Base-by-base conservation (phyloP, 2,888 invertebrate species). In the Eristalis intricaria region DNA sequence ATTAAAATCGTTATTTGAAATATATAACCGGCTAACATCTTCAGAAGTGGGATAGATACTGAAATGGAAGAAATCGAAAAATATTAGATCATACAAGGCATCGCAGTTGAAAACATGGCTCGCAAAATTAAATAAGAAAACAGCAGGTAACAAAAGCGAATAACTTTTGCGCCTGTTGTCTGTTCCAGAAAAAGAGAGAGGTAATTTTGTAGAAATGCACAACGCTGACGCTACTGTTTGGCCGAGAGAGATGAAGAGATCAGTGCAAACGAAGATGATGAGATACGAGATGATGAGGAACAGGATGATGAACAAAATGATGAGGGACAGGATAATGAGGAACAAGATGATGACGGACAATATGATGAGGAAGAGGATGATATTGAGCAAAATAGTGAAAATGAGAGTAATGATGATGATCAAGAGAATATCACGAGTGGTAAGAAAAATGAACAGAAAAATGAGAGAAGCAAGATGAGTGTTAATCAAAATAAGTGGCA, bases 121-220 rank as follows among this genome's bases (percentile, higher is more conserved):
- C 15, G 22, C 15, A 22, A 58, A 70, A 29, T 15, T 58, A 5
- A 19, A 35, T 5, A 70, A 60, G 32, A 70, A 70, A 60, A 70
- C 70, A 8, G 60, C 70, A 15, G 70, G 70, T 11, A 70, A 35
- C 38, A 70, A 58, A 60, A 70, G 58, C 32, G 70, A 70, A 19
- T 60, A 60, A 22, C 22, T 70, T 22, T 22, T 60, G 23, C 58
- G 70, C 38, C 38, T 77, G 7, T 22, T 63, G 7, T 63, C 69
- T 10, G 64, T 77, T 13, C 69, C 69, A 7, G 79, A 71, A 22
- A 71, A 65, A 22, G 79, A 79, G 10, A 64, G 79, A 15, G 79
- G 71, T 43, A n/a, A 43, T 3, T 43, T 43, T n/a, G 15, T n/a
- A n/a, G n/a, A 43, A 43, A 43, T 43, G 43, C 43, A 5, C n/a